Evolutionary conservation across 2,888 invertebrate species (phyloP).

Genomic region (Molorchus minor): DNA sequence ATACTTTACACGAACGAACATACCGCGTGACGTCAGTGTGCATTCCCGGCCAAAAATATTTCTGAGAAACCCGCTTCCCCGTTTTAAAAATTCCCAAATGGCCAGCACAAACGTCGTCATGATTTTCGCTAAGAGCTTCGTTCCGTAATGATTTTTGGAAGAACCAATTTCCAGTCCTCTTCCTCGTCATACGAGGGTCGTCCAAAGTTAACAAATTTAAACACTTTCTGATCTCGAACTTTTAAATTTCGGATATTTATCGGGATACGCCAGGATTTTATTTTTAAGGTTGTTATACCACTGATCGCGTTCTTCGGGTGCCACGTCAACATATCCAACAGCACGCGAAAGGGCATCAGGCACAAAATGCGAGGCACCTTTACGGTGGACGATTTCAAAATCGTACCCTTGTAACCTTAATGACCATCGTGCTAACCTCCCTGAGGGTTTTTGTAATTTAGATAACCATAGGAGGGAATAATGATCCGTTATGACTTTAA

Average conservation of each 20-base stretch:
- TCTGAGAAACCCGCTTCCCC: neutral
- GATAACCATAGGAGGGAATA: conserved; percentile 39
- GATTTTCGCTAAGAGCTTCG: neutral
- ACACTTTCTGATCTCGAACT: conserved; percentile 3
- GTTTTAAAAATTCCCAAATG: conserved; percentile 30
- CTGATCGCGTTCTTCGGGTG: neutral
- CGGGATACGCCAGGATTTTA: neutral
- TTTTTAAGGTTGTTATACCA: conserved; percentile 18
- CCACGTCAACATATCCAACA: conserved; percentile 8
- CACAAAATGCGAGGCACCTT: conserved; percentile 13
- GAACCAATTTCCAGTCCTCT: conserved; percentile 24
- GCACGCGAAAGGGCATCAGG: neutral
- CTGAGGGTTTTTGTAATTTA: conserved; percentile 30
- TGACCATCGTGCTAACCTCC: conserved; percentile 42
- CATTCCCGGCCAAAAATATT: conserved; percentile 29
- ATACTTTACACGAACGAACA: conserved; percentile 20
- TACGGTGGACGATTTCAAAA: conserved; percentile 31
- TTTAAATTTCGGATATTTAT: conserved; percentile 2
- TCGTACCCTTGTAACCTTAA: conserved; percentile 32
- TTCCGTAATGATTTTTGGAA: conserved; percentile 9
- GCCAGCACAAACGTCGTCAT: conserved; percentile 18
- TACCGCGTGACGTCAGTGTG: conserved; percentile 11
- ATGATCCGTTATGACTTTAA: conserved; percentile 46
- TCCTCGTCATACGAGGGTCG: neutral
- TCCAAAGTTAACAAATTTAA: conserved; percentile 1